phyloP scores from a whole-genome alignment of 2,797 vertebrate genomes.

The Buceros bicornis region DNA sequence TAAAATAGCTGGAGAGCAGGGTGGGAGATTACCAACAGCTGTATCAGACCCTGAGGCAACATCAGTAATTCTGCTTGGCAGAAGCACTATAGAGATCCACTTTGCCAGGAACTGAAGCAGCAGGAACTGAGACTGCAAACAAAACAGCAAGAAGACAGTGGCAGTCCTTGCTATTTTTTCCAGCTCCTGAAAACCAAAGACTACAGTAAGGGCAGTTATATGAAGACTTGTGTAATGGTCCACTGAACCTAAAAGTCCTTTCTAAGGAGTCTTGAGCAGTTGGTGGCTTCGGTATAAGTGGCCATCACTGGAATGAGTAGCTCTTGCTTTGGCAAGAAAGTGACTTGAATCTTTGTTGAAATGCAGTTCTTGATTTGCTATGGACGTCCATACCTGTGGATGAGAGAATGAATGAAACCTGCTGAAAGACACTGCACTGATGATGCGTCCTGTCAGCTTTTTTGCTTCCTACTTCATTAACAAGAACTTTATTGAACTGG shows the following conservation, averaged over 20 bases:
- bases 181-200: background rate
- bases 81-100: background rate
- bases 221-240: background rate
- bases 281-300: background rate
- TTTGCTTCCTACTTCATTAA: background rate
- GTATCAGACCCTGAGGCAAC: background rate
- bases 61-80: conserved; percentile 38
- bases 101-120: background rate
- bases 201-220: background rate
- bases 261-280: background rate
- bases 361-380: background rate
- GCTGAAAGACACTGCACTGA: background rate
- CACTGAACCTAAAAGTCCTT: background rate
- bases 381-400: background rate
- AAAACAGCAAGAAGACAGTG: background rate
- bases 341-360: background rate
- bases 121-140: background rate
- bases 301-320: background rate
- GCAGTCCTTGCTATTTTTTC: background rate
- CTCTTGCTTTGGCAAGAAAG: background rate
- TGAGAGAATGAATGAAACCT: background rate
- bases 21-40: conserved; percentile 31
- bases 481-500: background rate
- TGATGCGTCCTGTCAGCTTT: background rate
- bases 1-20: background rate